Evolutionary conservation across 2,888 invertebrate species (phyloP).

Genomic region (Polyommatus iphigenia): DNA sequence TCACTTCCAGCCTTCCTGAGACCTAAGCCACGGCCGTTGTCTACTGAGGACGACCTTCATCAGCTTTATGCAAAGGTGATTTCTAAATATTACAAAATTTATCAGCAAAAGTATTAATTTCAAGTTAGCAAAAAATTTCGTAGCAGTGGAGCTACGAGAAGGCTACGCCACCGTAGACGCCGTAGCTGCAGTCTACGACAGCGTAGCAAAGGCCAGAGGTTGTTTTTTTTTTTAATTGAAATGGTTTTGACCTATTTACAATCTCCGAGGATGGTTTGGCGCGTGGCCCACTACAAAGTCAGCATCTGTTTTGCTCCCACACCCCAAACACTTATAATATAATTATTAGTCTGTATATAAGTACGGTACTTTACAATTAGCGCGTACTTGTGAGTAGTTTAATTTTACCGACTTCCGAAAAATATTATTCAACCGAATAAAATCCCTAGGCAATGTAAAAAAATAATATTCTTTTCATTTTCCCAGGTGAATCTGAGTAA

Average conservation of each 20-base stretch:
- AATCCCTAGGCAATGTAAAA: neutral
- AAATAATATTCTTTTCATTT: neutral
- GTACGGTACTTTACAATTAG: too few relatives aligned
- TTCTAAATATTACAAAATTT: neutral
- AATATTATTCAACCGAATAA: too few relatives aligned
- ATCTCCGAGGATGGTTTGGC: too few relatives aligned
- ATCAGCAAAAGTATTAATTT: too few relatives aligned
- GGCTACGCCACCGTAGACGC: neutral
- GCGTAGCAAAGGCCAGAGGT: neutral
- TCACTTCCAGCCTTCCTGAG: constrained; percentile 87
- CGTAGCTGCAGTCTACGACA: neutral
- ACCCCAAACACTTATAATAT: too few relatives aligned
- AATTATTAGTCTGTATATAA: too few relatives aligned
- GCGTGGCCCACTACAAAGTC: too few relatives aligned
- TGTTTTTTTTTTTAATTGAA: neutral
- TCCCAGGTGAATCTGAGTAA: constrained; percentile 86
- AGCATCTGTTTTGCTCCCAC: too few relatives aligned
- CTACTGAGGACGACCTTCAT: constrained; percentile 84
- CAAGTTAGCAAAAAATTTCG: neutral
- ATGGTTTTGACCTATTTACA: too few relatives aligned
- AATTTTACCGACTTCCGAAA: too few relatives aligned
- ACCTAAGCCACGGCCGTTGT: constrained; percentile 84
- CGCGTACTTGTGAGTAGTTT: too few relatives aligned
- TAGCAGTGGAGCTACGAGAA: neutral
- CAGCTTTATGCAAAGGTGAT: constrained; percentile 86